phyloP scores from a whole-genome alignment of 2,797 vertebrate genomes.

The Petrocephalus schoutedeni region DNA sequence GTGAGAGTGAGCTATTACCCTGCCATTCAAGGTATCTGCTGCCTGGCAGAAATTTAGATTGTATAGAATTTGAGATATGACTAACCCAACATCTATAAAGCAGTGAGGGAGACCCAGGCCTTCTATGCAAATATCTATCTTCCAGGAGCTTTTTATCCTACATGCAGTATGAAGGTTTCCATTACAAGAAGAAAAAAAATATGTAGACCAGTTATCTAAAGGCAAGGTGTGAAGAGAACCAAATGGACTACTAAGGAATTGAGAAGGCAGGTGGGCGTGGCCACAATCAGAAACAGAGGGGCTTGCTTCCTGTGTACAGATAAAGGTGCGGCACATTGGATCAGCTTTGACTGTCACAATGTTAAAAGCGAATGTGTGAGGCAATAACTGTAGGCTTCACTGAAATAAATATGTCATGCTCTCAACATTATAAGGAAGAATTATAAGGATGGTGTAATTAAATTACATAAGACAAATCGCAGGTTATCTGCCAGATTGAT shows the following conservation, averaged over 20 bases:
- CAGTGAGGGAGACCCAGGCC: background rate
- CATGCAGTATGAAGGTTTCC: background rate
- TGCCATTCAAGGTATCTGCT: background rate
- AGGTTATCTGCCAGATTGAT: background rate
- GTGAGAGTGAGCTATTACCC: background rate
- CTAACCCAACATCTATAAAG: background rate
- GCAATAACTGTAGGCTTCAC: background rate
- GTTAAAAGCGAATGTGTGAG: background rate
- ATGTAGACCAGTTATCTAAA: background rate
- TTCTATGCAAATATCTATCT: background rate
- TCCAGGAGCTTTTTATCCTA: background rate
- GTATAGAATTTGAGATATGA: background rate
- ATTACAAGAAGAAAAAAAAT: background rate
- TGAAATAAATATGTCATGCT: background rate
- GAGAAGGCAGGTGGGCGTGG: background rate
- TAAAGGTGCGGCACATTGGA: background rate
- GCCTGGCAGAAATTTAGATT: background rate
- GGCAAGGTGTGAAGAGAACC: background rate
- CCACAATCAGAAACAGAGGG: background rate
- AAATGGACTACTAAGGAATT: background rate
- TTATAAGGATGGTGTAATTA: background rate
- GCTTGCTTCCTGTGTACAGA: background rate
- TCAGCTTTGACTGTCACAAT: background rate
- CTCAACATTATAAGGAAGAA: background rate
- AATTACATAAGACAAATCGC: background rate